Evolutionary conservation across 2,113 vertebrate species (phyloP).

Genomic region (Tyrannus savana): DNA sequence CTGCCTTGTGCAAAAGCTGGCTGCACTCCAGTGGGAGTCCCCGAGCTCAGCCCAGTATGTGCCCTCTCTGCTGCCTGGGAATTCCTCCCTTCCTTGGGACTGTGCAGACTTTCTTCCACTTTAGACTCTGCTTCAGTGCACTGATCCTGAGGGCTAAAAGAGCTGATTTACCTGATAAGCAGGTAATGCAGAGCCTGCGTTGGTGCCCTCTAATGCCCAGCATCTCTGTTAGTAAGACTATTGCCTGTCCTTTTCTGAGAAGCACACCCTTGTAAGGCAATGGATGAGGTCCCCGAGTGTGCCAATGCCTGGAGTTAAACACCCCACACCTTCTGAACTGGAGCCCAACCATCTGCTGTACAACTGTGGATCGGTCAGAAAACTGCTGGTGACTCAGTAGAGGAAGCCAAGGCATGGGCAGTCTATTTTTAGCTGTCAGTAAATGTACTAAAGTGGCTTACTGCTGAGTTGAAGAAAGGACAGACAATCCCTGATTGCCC

Average conservation of each 20-base stretch:
- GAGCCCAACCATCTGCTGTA: constrained; percentile 1
- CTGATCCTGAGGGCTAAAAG: neutral
- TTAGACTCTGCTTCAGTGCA: neutral
- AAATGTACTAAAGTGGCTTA: constrained; percentile 54
- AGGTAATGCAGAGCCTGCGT: neutral
- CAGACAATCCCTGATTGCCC: constrained; percentile 44
- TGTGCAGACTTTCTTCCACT: neutral
- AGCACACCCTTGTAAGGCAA: neutral
- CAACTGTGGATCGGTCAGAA: constrained; percentile 3
- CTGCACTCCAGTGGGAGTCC: neutral
- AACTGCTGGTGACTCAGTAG: constrained; percentile 26
- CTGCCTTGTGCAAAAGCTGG: neutral
- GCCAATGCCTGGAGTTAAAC: neutral
- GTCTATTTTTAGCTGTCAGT: constrained; percentile 60
- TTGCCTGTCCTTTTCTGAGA: rapidly evolving
- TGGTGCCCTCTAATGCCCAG: neutral
- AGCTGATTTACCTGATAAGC: neutral
- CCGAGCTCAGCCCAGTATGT: rapidly evolving
- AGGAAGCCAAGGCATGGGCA: neutral
- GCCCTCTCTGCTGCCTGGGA: neutral
- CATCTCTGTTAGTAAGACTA: neutral
- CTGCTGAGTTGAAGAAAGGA: constrained; percentile 50
- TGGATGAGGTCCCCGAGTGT: rapidly evolving
- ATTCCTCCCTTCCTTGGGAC: neutral
- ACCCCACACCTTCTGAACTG: neutral